phyloP scores from a whole-genome alignment of 1,140 invertebrate genomes.

The Drosophila orena region DNA sequence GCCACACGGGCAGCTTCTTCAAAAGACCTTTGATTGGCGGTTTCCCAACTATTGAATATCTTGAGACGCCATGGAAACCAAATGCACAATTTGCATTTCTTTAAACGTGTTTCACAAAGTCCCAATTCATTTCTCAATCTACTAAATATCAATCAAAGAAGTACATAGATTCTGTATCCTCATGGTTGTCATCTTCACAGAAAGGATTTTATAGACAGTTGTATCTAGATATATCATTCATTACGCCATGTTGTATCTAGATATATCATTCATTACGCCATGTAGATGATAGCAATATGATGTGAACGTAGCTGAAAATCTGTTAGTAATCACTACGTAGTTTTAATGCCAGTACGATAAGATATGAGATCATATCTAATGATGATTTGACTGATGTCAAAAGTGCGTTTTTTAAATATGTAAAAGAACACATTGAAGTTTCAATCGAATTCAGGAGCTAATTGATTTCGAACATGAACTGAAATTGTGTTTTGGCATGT shows the following conservation, averaged over 20 bases:
- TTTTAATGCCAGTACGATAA: neutral
- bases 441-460: neutral
- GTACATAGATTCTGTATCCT: too few relatives aligned
- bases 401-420: neutral
- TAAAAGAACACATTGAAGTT: too few relatives aligned
- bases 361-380: too few relatives aligned
- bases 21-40: slow-evolving; percentile 22
- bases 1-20: slow-evolving; percentile 5
- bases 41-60: slow-evolving; percentile 11
- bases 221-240: too few relatives aligned
- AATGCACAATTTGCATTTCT: neutral
- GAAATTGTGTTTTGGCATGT: slow-evolving; percentile 9
- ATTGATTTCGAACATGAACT: slow-evolving; percentile 1
- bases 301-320: neutral
- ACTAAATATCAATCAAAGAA: neutral
- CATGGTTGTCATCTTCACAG: too few relatives aligned
- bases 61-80: neutral
- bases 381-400: too few relatives aligned
- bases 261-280: too few relatives aligned
- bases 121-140: too few relatives aligned
- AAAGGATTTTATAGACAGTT: too few relatives aligned
- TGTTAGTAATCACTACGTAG: neutral
- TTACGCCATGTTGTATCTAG: too few relatives aligned
- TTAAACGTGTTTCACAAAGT: neutral
- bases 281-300: neutral